Percentiles rank a stretch among this genome's conserved stretches.
These are phyloP conservation scores for Drepanosiphum platanoidis DNA, from an alignment of 2,888 invertebrate genomes.

Conservation along the genomic window DNA sequence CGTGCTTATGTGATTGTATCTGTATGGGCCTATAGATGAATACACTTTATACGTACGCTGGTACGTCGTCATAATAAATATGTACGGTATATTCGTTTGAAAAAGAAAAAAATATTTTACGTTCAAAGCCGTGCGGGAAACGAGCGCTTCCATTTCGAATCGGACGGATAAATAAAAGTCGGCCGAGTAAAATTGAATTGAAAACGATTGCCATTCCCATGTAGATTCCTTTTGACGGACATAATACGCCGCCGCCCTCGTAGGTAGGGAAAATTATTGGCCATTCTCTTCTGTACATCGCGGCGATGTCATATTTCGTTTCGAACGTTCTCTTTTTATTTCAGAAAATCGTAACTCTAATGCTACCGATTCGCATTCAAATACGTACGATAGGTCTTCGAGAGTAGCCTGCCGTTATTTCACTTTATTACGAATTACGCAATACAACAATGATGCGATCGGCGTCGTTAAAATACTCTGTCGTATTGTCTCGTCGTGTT, in stretches of 20 bases:
- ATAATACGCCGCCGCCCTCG: slow-evolving; percentile 1
- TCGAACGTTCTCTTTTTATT: neutral
- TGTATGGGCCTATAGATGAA: too few relatives aligned
- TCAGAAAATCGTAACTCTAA: neutral
- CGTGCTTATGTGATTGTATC: too few relatives aligned
- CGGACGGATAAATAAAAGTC: slow-evolving; percentile 19
- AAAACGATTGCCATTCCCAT: neutral
- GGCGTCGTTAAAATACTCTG: neutral
- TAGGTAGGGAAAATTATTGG: neutral
- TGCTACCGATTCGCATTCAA: neutral
- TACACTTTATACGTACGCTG: neutral
- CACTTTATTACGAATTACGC: neutral
- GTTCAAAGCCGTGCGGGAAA: slow-evolving; percentile 9
- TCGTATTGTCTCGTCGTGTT: neutral
- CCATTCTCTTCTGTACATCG: neutral
- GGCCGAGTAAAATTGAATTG: slow-evolving; percentile 4
- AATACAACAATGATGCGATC: neutral
- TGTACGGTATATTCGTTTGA: neutral
- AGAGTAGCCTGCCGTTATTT: neutral
- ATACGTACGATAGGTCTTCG: neutral
- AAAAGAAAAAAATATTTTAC: slow-evolving; percentile 12
- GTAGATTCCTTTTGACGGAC: neutral
- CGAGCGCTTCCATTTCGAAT: neutral
- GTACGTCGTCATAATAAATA: neutral
- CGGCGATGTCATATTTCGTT: neutral